These are phyloP conservation scores for Drosophila algonquin DNA, from an alignment of 2,888 invertebrate species.

Conservation along the genomic window DNA sequence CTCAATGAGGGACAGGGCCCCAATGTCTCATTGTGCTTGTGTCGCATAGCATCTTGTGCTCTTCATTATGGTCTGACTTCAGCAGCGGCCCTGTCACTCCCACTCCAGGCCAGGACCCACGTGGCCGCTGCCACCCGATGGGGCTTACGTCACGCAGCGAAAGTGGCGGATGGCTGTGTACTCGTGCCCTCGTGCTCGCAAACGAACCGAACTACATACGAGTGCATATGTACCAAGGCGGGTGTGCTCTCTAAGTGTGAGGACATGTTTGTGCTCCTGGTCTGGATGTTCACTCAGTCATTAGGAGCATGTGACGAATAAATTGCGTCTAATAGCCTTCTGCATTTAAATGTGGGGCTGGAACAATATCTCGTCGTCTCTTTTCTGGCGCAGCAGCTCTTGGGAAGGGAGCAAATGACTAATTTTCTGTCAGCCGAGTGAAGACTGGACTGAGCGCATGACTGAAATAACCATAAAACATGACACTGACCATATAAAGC, in stretches of 20 bases:
- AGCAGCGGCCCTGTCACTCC: conserved; percentile 13
- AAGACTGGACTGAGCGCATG: conserved; percentile 1
- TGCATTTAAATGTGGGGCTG: conserved; percentile 35
- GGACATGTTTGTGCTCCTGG: conserved; percentile 6
- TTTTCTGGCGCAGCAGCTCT: neutral
- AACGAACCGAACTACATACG: neutral
- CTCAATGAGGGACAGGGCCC: conserved; percentile 8
- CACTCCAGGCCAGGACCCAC: neutral
- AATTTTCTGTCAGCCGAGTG: neutral
- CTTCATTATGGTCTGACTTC: conserved; percentile 51
- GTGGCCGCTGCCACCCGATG: conserved; percentile 17
- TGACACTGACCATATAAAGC: neutral
- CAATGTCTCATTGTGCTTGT: conserved; percentile 38
- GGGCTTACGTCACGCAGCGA: conserved; percentile 35
- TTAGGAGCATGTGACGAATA: conserved; percentile 47
- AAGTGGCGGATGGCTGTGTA: conserved; percentile 41
- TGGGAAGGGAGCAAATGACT: conserved; percentile 5
- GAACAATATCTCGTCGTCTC: conserved; percentile 26
- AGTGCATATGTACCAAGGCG: conserved; percentile 14
- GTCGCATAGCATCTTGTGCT: conserved; percentile 57
- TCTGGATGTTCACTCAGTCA: conserved; percentile 38
- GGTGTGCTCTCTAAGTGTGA: conserved; percentile 17
- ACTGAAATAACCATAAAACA: neutral
- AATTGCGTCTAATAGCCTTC: conserved; percentile 42
- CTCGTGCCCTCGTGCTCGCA: conserved; percentile 8